Evolutionary conservation across 1,140 invertebrate genomes (phyloP).

Genomic region (Geopemphigus sp.): DNA sequence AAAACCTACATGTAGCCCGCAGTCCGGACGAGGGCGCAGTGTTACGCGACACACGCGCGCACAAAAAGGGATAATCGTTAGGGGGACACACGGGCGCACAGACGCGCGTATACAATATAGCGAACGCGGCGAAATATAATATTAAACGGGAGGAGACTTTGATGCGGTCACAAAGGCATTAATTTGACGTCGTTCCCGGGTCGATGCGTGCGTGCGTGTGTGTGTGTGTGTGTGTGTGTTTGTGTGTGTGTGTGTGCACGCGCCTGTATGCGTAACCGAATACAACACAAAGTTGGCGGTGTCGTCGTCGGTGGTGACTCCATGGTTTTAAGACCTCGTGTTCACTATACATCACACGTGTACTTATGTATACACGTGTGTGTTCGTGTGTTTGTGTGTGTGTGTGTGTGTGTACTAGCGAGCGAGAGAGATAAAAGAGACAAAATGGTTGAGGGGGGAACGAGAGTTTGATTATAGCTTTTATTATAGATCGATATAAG

Average conservation of each 20-base stretch:
- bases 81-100: too few relatives aligned
- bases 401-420: too few relatives aligned
- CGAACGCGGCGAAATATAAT: slow-evolving; percentile 23
- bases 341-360: too few relatives aligned
- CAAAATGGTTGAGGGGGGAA: not conserved
- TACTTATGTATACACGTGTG: too few relatives aligned
- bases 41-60: too few relatives aligned
- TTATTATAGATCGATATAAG: slow-evolving; percentile 23
- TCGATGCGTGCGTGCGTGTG: not conserved
- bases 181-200: slow-evolving; percentile 29
- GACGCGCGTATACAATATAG: too few relatives aligned
- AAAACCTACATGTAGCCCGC: too few relatives aligned
- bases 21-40: too few relatives aligned
- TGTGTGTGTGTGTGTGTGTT: not conserved
- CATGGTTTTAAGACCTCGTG: slow-evolving; percentile 7
- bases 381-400: too few relatives aligned
- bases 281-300: slow-evolving; percentile 2
- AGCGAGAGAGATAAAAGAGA: slow-evolving; percentile 29
- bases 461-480: slow-evolving; percentile 11
- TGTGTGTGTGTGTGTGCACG: too few relatives aligned
- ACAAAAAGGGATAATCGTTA: too few relatives aligned
- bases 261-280: not conserved
- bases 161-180: slow-evolving; percentile 35
- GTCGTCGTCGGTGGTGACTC: not conserved
- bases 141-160: slow-evolving; percentile 32